Base-by-base conservation (phyloP, 2,888 invertebrate genomes). In the Prenolepis imparis region DNA sequence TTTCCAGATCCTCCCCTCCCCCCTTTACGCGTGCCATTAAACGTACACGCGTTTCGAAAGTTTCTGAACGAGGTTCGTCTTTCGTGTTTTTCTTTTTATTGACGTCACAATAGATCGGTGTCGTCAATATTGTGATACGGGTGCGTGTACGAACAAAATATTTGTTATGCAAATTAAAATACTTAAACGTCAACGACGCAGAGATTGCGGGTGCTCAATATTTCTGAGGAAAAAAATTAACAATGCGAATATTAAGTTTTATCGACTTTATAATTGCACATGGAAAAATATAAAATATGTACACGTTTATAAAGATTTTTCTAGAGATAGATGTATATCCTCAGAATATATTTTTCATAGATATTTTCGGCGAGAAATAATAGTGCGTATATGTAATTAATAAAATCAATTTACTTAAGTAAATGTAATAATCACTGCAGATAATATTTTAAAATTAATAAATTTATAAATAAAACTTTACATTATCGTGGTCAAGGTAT, bases 1-100 rank as follows among this genome's bases (percentile, higher is more conserved):
- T 90, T 88, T 84, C 73, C 83, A 82, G 75, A 72, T n/a, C n/a
- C n/a, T n/a, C n/a, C n/a, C n/a, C n/a, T n/a, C n/a, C n/a, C n/a
- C 84, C 85, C 84, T 88, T 86, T 86, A 88, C 89, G 90, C 91
- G 90, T 91, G 89, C 89, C 90, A 87, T 84, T 85, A 87, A 86
- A 85, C 44, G 57, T 85, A 84, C 81, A 84, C 68, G 86, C 70
- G 68, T 75, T 84, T 85, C 84, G 85, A 86, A 89, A 83, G 52
- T 84, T 86, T 85, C 64, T 72, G 57, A 67, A 63, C 28, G 18
- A 74, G 44, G 21, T 36, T 28, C 63, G 64, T 32, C 55, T 41
- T 64, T 39, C 6, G 28, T 32, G 21, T 36, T 66, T 59, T n/a
- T 70, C 24, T 52, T 75, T 84, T 74, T 80, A 72, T 52, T 64